These are phyloP conservation scores for Drosophila littoralis DNA, from an alignment of 1,140 invertebrate genomes.

Conservation along the genomic window DNA sequence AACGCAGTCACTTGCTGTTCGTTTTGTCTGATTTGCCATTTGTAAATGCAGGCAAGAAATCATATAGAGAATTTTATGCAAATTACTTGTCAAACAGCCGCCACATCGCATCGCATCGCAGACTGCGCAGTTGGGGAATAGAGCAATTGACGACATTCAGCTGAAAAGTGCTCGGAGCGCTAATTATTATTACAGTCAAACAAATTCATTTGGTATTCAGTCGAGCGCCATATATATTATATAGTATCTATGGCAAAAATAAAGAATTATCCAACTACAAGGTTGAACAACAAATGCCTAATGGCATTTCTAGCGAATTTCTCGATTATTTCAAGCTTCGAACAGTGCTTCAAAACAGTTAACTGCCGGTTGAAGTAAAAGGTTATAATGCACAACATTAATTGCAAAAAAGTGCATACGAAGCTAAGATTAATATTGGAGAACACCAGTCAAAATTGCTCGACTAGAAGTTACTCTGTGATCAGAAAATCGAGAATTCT, in stretches of 20 bases:
- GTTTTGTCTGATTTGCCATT: neutral
- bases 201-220: conserved; percentile 52
- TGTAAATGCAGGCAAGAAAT: conserved; percentile 4
- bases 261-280: conserved; percentile 7
- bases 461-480: no score
- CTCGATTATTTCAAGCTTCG: neutral
- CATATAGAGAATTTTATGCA: conserved; percentile 27
- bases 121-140: conserved; percentile 38
- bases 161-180: conserved; percentile 13
- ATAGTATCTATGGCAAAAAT: conserved; percentile 8
- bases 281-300: conserved; percentile 2
- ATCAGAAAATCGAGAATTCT: no score
- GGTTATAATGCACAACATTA: neutral
- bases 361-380: neutral
- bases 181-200: conserved; percentile 66
- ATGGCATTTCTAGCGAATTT: conserved; percentile 3
- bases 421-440: no score
- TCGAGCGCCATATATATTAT: conserved; percentile 2
- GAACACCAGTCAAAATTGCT: no score
- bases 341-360: neutral
- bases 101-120: conserved; percentile 2
- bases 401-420: no score
- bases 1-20: neutral
- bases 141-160: conserved; percentile 1
- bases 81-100: conserved; percentile 33